Evolutionary conservation across 2,888 invertebrate species (phyloP).

Genomic region (Reticulitermes lucifugus): DNA sequence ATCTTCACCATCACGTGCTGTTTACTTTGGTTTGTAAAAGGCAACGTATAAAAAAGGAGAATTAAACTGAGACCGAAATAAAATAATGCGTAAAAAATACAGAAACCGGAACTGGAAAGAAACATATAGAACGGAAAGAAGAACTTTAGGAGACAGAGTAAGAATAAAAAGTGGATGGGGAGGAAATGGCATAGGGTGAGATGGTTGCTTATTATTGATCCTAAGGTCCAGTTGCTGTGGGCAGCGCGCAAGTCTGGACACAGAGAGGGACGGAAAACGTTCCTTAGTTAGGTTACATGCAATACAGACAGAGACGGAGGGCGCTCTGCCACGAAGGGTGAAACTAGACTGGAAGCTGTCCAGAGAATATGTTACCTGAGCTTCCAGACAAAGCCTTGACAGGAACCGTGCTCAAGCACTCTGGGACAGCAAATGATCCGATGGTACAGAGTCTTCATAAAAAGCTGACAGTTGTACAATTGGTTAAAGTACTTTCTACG

Average conservation of each 20-base stretch:
- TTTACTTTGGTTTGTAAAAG: constrained; percentile 2
- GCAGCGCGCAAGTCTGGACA: constrained; percentile 42
- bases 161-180: constrained; percentile 12
- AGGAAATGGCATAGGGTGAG: constrained; percentile 29
- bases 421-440: too few relatives aligned
- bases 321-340: constrained; percentile 8
- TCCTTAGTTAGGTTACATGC: background rate
- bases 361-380: constrained; percentile 18
- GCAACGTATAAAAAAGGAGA: background rate
- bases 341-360: background rate
- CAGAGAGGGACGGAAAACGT: background rate
- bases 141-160: constrained; percentile 13
- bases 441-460: too few relatives aligned
- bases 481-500: too few relatives aligned
- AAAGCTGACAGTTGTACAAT: too few relatives aligned
- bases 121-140: constrained; percentile 1
- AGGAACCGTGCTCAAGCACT: too few relatives aligned
- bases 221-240: constrained; percentile 42
- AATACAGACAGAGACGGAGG: background rate
- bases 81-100: background rate
- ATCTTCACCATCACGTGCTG: background rate
- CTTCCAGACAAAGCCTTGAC: background rate
- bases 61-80: background rate
- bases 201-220: constrained; percentile 45
- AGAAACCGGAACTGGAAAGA: constrained; percentile 24